These are phyloP conservation scores for Kudoa iwatai DNA, from an alignment of 30 jellyfish, hydroid and myxozoan species.

Conservation along the genomic window DNA sequence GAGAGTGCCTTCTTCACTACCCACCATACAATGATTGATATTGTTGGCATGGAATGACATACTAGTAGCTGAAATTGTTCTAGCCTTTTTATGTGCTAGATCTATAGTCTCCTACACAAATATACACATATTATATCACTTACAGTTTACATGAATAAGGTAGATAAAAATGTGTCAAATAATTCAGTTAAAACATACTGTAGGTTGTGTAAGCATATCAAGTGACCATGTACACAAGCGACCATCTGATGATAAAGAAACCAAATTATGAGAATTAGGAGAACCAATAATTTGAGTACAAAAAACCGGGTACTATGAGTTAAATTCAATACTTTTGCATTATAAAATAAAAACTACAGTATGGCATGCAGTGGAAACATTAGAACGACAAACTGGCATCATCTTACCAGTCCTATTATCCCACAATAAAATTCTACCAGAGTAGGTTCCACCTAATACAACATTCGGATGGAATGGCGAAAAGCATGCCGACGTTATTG, in stretches of 20 bases:
- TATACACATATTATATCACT: not conserved
- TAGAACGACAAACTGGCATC: conserved; percentile 70
- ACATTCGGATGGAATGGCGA: conserved; percentile 78
- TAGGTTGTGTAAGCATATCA: conserved; percentile 89
- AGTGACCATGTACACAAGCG: conserved; percentile 87
- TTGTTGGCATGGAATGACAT: conserved; percentile 77
- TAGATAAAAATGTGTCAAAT: not conserved
- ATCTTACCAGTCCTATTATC: conserved; percentile 69
- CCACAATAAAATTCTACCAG: conserved; percentile 86
- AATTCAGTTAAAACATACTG: conserved; percentile 4
- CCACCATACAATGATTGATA: conserved; percentile 67
- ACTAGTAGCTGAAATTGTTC: conserved; percentile 43
- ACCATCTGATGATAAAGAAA: conserved; percentile 72
- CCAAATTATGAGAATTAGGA: conserved; percentile 67
- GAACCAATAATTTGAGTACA: conserved; percentile 70
- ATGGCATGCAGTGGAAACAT: conserved; percentile 68
- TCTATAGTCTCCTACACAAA: conserved; percentile 54
- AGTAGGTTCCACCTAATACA: conserved; percentile 76
- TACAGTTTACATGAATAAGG: not conserved
- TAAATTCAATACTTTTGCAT: no score
- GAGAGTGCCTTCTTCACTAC: conserved; percentile 86
- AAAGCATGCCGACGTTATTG: conserved; percentile 69
- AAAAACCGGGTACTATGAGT: conserved; percentile 69
- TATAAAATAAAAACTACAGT: conserved; percentile 57
- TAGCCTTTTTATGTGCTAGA: conserved; percentile 42